Evolutionary conservation across 2,888 invertebrate genomes (phyloP).

Genomic region (Drosophila quinaria): DNA sequence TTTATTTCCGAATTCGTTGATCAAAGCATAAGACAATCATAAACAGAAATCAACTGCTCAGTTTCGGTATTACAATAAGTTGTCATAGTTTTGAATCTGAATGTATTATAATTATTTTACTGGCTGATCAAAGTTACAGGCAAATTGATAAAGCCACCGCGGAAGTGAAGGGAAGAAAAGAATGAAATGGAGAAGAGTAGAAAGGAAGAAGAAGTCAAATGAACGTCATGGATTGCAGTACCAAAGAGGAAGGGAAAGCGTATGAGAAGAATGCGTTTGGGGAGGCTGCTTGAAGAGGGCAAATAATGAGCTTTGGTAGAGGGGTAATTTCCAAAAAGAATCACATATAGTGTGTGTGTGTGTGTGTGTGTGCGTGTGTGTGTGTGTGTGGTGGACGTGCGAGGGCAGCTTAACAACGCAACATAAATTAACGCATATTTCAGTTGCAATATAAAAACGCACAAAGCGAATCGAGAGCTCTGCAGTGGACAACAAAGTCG

Average conservation of each 20-base stretch:
- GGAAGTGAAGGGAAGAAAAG: background rate
- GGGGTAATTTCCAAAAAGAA: slow-evolving; percentile 22
- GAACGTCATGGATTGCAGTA: slow-evolving; percentile 16
- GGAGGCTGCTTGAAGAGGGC: slow-evolving; percentile 29
- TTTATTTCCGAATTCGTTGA: too few species aligned
- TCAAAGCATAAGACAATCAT: too few species aligned
- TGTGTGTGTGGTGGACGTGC: slow-evolving; percentile 32
- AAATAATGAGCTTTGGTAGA: slow-evolving; percentile 45
- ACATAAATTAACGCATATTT: slow-evolving; percentile 80
- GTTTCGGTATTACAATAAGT: slow-evolving; percentile 21
- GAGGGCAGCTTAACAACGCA: slow-evolving; percentile 61
- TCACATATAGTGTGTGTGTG: slow-evolving; percentile 11
- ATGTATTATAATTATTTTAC: slow-evolving; percentile 35
- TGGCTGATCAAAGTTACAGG: slow-evolving; percentile 27
- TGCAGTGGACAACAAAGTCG: slow-evolving; percentile 49
- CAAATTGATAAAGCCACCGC: slow-evolving; percentile 30
- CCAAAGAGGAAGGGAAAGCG: background rate
- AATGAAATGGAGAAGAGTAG: background rate
- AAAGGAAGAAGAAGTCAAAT: slow-evolving; percentile 9
- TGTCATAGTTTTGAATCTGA: slow-evolving; percentile 39
- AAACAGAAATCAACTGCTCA: too few species aligned
- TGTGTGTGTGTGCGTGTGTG: slow-evolving; percentile 20
- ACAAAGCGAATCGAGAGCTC: slow-evolving; percentile 70
- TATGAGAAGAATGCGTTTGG: background rate
- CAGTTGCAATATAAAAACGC: slow-evolving; percentile 79